These are phyloP conservation scores for Passer domesticus DNA, from an alignment of 2,113 vertebrate genomes.

Conservation along the genomic window DNA sequence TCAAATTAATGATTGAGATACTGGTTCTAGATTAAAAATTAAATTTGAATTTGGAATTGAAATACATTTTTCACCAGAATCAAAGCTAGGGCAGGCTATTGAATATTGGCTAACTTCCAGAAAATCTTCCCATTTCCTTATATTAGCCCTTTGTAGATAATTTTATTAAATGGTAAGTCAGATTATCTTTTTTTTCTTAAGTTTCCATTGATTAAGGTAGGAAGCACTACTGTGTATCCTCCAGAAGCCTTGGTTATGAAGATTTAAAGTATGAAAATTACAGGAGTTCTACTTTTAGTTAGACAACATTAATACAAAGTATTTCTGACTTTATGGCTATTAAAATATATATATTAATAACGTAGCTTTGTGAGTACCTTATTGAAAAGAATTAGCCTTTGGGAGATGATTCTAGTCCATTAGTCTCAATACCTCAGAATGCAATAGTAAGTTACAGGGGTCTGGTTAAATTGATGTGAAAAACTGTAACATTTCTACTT, in stretches of 20 bases:
- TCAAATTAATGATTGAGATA: background rate
- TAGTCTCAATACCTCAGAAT: background rate
- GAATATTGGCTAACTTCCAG: background rate
- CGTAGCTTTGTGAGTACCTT: background rate
- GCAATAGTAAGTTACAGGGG: background rate
- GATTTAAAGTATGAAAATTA: conserved; percentile 42
- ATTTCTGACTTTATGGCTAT: background rate
- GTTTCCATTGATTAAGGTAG: background rate
- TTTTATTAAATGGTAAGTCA: conserved; percentile 59
- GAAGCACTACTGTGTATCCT: background rate
- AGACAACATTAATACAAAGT: background rate
- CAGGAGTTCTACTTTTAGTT: conserved; percentile 9
- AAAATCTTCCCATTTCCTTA: conserved; percentile 13
- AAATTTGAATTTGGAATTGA: conserved; percentile 15
- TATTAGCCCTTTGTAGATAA: background rate
- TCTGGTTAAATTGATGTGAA: background rate
- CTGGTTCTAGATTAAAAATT: background rate
- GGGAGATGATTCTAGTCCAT: background rate
- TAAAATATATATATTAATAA: conserved; percentile 36
- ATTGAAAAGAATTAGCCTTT: conserved; percentile 17
- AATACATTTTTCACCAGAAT: conserved; percentile 42
- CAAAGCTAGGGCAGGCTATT: background rate
- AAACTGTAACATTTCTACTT: background rate
- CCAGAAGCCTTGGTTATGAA: conserved; percentile 35
- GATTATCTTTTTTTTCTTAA: conserved; percentile 22